Percentiles rank a stretch among this genome's conserved stretches.
phyloP scores from a whole-genome alignment of 2,113 vertebrate species.

The Laterallus jamaicensis region DNA sequence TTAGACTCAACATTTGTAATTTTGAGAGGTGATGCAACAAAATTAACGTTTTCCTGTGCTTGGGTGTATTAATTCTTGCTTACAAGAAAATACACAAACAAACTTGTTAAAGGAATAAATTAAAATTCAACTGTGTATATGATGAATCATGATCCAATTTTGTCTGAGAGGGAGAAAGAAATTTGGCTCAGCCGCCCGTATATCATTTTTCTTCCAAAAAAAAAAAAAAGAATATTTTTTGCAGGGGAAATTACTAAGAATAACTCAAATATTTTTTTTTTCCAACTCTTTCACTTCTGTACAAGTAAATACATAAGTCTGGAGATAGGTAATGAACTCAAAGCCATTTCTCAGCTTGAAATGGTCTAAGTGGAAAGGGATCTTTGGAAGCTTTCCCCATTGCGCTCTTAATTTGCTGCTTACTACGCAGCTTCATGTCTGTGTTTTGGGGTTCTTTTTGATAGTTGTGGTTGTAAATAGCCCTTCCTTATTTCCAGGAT shows the following conservation, averaged over 20 bases:
- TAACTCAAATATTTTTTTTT: constrained; percentile 17
- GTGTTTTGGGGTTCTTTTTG: neutral
- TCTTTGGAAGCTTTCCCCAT: neutral
- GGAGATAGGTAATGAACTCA: neutral
- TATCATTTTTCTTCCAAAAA: neutral
- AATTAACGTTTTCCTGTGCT: constrained; percentile 19
- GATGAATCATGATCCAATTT: constrained; percentile 62
- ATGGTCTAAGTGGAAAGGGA: neutral
- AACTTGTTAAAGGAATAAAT: constrained; percentile 55
- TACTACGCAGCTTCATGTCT: neutral
- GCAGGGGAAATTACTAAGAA: neutral
- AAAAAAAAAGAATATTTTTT: neutral
- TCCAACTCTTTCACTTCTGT: neutral
- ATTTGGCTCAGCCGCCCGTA: neutral
- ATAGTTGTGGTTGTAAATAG: neutral
- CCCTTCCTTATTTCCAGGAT: neutral
- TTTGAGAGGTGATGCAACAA: neutral
- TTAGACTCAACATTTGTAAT: constrained; percentile 23
- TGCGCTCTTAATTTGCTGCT: neutral
- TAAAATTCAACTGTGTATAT: constrained; percentile 46
- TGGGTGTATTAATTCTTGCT: constrained; percentile 46
- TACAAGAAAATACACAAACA: constrained; percentile 41
- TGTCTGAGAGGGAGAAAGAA: constrained; percentile 31
- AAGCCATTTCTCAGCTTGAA: neutral
- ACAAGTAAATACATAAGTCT: neutral